Base-by-base conservation (phyloP, 2,797 vertebrate genomes). In the Heteromormyrus szaboi region DNA sequence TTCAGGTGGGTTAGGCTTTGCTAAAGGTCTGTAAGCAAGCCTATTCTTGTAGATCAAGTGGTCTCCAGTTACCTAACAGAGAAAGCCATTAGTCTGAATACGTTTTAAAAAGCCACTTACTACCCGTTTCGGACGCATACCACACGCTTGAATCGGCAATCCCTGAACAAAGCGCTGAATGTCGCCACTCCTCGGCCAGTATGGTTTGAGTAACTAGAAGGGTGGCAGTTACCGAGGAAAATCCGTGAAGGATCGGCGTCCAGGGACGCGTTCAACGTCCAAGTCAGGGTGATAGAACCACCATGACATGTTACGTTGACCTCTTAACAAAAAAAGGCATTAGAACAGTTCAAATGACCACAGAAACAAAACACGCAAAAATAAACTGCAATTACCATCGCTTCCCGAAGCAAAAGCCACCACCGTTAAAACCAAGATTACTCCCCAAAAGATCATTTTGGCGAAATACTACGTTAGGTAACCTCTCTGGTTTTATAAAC, bases 161-260 rank as follows among this genome's bases (percentile, higher is more conserved):
- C 90, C 0, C 0, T 2, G 7, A 95, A 87, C 0, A 8, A n/a
- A 25, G 93, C 93, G 76, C 91, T n/a, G 87, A 96, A 96, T 0
- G 62, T 9, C 0, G 90, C 93, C 0, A 91, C 88, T 0, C 91
- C 92, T 72, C 93, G 94, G 0, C 9, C 89, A 4, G 94, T 83
- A 0, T 91, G 53, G 3, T 84, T 29, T 0, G 62, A 56, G 1
- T 94, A 91, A 0, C 9, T 1, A 0, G 94, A 93, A 0, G 93
- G 76, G 88, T 91, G 91, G 84, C 95, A 96, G 85, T 2, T 95
- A 3, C 96, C 96, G 1, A 96, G 94, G 89, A 96, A 94, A 17
- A 95, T 84, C 1, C 94, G 94, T n/a, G 90, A 17, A 0, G 93
- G 94, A 1, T 90, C 5, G 0, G 91, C 91, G 29, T 91, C 89